These are phyloP conservation scores for Acleris sparsana DNA, from an alignment of 2,888 invertebrate species.

Conservation along the genomic window DNA sequence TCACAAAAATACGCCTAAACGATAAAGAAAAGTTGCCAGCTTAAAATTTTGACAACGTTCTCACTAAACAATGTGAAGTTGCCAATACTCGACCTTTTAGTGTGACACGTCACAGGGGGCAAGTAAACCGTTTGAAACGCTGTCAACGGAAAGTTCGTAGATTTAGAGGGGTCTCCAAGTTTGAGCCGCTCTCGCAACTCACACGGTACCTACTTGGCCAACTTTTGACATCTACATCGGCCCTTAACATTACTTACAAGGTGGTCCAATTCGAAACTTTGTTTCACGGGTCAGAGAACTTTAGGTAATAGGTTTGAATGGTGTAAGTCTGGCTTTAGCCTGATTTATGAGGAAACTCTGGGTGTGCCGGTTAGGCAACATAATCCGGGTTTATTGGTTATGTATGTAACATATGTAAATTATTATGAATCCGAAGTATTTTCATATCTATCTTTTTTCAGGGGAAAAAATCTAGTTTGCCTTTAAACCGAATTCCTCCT, in stretches of 20 bases:
- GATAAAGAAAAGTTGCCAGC: too few relatives aligned
- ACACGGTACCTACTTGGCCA: conserved; percentile 25
- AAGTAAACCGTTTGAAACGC: conserved; percentile 25
- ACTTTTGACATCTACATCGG: conserved; percentile 37
- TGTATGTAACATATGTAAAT: too few relatives aligned
- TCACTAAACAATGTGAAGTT: conserved; percentile 6
- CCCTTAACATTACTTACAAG: conserved; percentile 33
- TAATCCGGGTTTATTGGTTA: conserved; percentile 3
- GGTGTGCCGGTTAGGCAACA: background rate
- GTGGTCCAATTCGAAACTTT: conserved; percentile 32
- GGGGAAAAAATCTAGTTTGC: too few relatives aligned
- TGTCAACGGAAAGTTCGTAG: conserved; percentile 33
- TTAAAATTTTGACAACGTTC: background rate
- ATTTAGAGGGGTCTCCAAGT: conserved; percentile 33
- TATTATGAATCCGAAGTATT: too few relatives aligned
- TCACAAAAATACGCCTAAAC: too few relatives aligned
- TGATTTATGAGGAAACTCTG: conserved; percentile 12
- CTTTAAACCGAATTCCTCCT: too few relatives aligned
- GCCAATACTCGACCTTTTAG: conserved; percentile 6
- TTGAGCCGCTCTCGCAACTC: conserved; percentile 29
- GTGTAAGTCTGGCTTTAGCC: conserved; percentile 23
- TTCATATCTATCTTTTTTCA: too few relatives aligned
- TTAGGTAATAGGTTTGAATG: conserved; percentile 31
- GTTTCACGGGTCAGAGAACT: conserved; percentile 27
- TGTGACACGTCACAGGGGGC: conserved; percentile 24